phyloP scores from a whole-genome alignment of 37 sponge, comb jelly and placozoan genomes.

The Chondrilla cf. caribensis region DNA sequence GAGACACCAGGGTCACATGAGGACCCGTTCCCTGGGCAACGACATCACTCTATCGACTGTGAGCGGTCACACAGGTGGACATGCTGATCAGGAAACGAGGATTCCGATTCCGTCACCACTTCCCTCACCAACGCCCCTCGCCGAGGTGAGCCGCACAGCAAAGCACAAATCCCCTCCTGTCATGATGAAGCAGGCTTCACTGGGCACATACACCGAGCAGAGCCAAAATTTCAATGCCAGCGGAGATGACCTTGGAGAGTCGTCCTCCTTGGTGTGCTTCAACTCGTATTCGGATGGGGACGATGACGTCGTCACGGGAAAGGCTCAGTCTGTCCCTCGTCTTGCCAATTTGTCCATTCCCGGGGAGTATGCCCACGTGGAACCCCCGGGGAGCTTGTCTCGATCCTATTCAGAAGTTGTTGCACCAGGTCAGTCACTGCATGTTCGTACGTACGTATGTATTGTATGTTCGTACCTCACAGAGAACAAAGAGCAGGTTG shows the following conservation, averaged over 20 bases:
- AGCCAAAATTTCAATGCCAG: not conserved
- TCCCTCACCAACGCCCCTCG: not conserved
- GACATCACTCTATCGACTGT: not conserved
- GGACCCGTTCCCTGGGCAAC: constrained; percentile 7
- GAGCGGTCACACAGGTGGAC: not conserved
- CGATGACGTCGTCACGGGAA: constrained; percentile 24
- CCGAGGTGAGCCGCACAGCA: not conserved
- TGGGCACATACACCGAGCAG: not conserved
- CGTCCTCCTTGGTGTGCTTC: not conserved
- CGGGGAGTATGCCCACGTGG: constrained; percentile 14
- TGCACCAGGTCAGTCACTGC: not conserved
- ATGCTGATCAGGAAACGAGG: not conserved
- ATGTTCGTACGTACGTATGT: not conserved
- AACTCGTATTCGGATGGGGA: not conserved
- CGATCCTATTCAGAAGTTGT: not conserved
- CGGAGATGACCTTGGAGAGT: not conserved
- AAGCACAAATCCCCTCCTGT: not conserved
- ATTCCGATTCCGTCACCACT: too few species aligned
- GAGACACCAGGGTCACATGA: not conserved
- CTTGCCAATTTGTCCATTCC: constrained; percentile 50
- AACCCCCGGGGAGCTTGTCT: not conserved
- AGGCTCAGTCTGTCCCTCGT: constrained; percentile 62
- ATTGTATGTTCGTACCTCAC: not conserved
- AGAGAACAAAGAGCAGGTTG: too few species aligned
- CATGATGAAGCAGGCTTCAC: constrained; percentile 5